phyloP scores from a whole-genome alignment of 2,113 vertebrate genomes.

The Carlito syrichta region DNA sequence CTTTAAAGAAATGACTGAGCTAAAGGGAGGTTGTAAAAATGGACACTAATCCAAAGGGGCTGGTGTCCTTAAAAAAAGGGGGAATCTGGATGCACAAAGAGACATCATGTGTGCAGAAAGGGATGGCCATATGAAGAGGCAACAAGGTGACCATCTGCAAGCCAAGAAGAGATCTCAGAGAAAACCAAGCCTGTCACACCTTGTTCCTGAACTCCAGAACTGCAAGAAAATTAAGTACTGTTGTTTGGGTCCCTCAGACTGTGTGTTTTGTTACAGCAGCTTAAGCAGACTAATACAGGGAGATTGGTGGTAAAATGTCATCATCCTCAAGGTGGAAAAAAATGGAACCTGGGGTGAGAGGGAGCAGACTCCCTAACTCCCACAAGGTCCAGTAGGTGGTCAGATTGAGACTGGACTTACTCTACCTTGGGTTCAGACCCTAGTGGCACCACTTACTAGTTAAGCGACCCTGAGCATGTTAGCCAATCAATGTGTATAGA shows the following conservation, averaged over 20 bases:
- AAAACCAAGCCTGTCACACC: background rate
- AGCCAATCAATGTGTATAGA: background rate
- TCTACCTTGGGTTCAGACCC: background rate
- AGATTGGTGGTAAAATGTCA: too few relatives aligned
- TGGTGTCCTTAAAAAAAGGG: background rate
- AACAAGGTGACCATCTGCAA: background rate
- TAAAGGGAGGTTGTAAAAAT: background rate
- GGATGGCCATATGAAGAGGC: background rate
- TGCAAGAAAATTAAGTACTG: background rate
- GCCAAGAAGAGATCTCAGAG: background rate
- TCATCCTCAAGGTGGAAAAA: background rate
- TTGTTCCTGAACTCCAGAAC: background rate
- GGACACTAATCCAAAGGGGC: background rate
- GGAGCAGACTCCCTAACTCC: background rate
- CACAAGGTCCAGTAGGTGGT: accelerated
- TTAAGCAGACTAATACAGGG: background rate
- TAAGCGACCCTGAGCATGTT: background rate
- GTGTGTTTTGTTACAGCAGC: background rate
- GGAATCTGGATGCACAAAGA: background rate
- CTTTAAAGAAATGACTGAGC: background rate
- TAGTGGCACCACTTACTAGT: too few relatives aligned
- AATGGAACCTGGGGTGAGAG: background rate
- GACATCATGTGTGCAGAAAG: background rate
- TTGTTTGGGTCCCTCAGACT: background rate
- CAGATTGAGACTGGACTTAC: background rate